Conservation (phyloP, 2,113 vertebrate genomes). For the Arenaria interpres region DNA sequence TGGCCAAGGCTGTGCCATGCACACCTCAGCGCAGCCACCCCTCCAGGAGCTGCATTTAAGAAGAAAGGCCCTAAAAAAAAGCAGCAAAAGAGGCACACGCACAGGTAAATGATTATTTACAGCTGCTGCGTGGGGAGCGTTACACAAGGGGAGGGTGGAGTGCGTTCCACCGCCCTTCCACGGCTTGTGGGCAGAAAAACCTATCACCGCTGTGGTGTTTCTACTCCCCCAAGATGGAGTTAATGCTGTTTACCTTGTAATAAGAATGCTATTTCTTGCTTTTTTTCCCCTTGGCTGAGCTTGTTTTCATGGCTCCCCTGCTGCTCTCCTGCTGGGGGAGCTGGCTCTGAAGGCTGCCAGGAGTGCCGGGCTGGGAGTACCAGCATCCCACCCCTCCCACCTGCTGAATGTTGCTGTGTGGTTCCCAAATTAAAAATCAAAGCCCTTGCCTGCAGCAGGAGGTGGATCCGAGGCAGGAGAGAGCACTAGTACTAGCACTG, state of each 20-base stretch:
- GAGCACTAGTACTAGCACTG: background rate
- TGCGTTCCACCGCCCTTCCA: background rate
- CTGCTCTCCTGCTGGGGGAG: background rate
- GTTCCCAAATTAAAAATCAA: background rate
- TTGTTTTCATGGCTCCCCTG: conserved; percentile 1
- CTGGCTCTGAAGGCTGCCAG: background rate
- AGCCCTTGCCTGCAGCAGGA: background rate
- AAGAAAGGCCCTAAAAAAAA: background rate
- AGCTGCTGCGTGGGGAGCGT: background rate
- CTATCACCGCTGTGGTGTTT: background rate
- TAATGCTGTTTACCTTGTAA: conserved; percentile 62
- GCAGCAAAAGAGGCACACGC: background rate
- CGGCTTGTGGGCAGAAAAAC: conserved; percentile 19
- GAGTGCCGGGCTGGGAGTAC: background rate
- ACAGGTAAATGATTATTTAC: conserved; percentile 67
- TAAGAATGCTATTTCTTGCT: conserved; percentile 52
- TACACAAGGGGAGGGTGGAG: conserved; percentile 45
- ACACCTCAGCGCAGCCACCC: background rate
- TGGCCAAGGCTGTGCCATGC: background rate
- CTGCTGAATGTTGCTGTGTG: background rate
- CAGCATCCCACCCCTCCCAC: conserved; percentile 15
- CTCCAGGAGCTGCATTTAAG: background rate
- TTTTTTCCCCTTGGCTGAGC: background rate
- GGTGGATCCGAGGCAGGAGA: background rate
- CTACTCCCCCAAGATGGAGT: conserved; percentile 39